Percentiles rank a stretch among this genome's conserved stretches.
These are phyloP conservation scores for Phoeniculus purpureus DNA, from an alignment of 2,797 vertebrate genomes.

Conservation along the genomic window DNA sequence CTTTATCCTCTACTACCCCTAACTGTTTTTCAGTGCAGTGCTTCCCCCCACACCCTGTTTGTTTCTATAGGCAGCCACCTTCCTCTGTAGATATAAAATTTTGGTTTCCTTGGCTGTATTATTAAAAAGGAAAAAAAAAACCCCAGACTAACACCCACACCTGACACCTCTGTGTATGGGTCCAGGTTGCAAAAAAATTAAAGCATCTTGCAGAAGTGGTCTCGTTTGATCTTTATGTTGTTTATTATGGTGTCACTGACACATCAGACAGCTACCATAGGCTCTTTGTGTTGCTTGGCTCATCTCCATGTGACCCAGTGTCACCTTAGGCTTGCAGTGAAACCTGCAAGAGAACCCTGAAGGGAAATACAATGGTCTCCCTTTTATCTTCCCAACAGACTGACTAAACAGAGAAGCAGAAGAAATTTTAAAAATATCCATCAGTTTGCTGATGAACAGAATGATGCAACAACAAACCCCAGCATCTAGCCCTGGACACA, in stretches of 20 bases:
- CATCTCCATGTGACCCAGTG: not conserved
- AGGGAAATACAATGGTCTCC: not conserved
- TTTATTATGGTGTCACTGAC: not conserved
- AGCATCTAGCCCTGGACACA: not conserved
- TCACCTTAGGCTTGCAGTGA: not conserved
- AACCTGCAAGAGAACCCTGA: not conserved
- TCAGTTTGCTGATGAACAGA: not conserved
- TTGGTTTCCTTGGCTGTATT: not conserved
- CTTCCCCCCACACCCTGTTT: not conserved
- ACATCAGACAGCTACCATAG: not conserved
- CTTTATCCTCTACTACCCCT: not conserved
- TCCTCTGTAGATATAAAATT: not conserved
- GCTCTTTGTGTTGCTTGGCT: not conserved
- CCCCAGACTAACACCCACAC: not conserved
- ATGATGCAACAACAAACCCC: not conserved
- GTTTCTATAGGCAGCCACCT: not conserved
- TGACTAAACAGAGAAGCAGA: not conserved
- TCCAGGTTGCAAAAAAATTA: fast-evolving
- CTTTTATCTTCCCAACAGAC: not conserved
- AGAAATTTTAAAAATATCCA: not conserved
- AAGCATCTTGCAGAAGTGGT: not conserved
- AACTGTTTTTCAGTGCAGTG: not conserved
- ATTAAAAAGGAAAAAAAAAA: not conserved
- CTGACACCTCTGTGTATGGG: not conserved
- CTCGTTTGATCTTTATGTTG: not conserved